These are phyloP conservation scores for Drosophila burlai DNA, from an alignment of 1,140 invertebrate genomes.

Conservation along the genomic window DNA sequence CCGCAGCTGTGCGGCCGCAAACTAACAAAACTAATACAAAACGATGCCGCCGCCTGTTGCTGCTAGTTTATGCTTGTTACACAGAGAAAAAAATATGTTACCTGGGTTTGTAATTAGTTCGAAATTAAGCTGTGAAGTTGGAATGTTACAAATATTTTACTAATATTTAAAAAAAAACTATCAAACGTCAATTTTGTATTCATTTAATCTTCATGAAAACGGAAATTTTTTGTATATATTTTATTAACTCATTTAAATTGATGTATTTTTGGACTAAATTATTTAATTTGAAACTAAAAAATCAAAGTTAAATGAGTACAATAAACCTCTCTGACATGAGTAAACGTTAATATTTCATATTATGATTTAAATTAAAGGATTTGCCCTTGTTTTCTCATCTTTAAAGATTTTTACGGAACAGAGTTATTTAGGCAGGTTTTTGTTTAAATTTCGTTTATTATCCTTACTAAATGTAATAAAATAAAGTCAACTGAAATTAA, in stretches of 20 bases:
- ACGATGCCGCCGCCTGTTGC: constrained; percentile 42
- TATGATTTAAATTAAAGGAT: background rate
- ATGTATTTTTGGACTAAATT: background rate
- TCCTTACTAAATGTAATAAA: background rate
- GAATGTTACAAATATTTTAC: background rate
- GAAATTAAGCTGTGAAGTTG: background rate
- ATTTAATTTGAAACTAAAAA: background rate
- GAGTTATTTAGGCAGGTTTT: background rate
- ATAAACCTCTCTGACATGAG: background rate
- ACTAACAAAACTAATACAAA: constrained; percentile 75
- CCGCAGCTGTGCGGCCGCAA: constrained; percentile 47
- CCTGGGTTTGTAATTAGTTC: background rate
- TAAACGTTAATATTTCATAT: too few species aligned
- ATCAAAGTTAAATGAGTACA: too few species aligned
- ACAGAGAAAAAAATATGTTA: constrained; percentile 5
- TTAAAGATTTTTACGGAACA: background rate
- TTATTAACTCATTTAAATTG: background rate
- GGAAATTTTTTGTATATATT: too few species aligned
- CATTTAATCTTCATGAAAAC: too few species aligned
- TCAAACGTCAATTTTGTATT: too few species aligned
- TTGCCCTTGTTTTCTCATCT: too few species aligned
- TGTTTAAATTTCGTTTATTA: background rate
- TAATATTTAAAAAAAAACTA: too few species aligned
- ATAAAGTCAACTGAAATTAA: background rate
- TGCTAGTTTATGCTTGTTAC: constrained; percentile 7